Conservation (phyloP, 2,888 invertebrate species). For the Limnephilus lunatus region DNA sequence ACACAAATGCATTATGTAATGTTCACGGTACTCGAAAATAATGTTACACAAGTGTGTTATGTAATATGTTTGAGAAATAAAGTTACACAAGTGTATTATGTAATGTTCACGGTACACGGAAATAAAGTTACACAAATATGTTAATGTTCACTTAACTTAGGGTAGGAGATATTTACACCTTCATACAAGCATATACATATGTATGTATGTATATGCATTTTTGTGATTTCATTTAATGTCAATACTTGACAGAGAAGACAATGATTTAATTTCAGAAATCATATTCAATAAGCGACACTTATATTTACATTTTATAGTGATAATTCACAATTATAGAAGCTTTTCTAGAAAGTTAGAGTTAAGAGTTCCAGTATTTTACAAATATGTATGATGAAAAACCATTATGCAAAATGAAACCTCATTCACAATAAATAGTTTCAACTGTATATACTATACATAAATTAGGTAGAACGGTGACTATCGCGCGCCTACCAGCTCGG, state of each 20-base stretch:
- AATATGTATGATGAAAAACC: background rate
- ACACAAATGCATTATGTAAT: background rate
- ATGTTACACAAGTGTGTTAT: no score
- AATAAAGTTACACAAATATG: no score
- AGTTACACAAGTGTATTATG: background rate
- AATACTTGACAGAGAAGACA: background rate
- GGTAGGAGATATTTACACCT: slow-evolving; percentile 23
- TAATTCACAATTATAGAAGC: slow-evolving; percentile 20
- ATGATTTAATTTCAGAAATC: slow-evolving; percentile 16
- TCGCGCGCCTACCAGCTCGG: background rate
- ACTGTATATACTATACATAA: background rate
- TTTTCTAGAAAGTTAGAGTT: background rate
- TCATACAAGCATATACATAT: background rate
- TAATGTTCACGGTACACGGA: background rate
- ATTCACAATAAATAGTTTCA: background rate
- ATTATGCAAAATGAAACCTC: background rate
- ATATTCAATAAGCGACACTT: slow-evolving; percentile 26
- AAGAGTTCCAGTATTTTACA: slow-evolving; percentile 16
- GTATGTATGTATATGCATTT: background rate
- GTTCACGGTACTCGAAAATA: background rate
- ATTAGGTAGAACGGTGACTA: background rate
- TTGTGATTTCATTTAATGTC: slow-evolving; percentile 28
- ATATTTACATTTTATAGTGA: slow-evolving; percentile 21
- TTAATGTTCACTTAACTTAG: background rate
- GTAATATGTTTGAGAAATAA: background rate